Evolutionary conservation across 2,888 invertebrate species (phyloP), one percentile per base, ranked within the genome.

Genomic region (Drosophila vallismaia): DNA sequence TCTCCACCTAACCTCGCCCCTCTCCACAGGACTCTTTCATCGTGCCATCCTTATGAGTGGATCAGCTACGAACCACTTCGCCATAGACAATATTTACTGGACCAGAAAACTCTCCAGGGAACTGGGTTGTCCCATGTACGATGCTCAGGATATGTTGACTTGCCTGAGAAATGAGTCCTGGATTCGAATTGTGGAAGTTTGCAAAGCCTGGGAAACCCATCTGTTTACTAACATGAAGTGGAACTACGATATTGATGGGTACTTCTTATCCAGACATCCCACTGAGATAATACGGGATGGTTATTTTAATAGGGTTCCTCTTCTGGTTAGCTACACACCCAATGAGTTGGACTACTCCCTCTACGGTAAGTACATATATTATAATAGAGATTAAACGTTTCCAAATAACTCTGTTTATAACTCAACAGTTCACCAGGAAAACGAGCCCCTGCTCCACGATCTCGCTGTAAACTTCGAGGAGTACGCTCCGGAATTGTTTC

Each of bases 21-120:
- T 95, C 92, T 94, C 94, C 0, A 91, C 90, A 86, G 94, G 93
- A 89, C 81, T 95, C 0, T 95, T 95, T 90, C 95, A 95, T 81
- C 92, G 93, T 40, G 95, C 93, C 0, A 94, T 95, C 10, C 93
- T 94, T 0, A 94, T 94, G 93, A 95, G 95, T 75, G 95, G 94
- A 0, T 93, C 95, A 0, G 92, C 93, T 0, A 91, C 93, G 0
- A 92, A 92, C 38, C 93, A 93, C 29, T 92, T 90, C 74, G 91
- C 92, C 2, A 91, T 93, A 0, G 93, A 93, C 0, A 90, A 89
- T 59, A 28, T 92, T 1, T 89, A 93, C 51, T 89, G 94, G 71
- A 94, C 94, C 0, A 91, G 92, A 40, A 93, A 93, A 71, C 93
- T 95, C 78, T 95, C 95, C 0, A 85, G 91, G 26, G 80, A 94